These are phyloP conservation scores for Paratilapia polleni DNA, from an alignment of 2,113 vertebrate genomes.

Conservation along the genomic window DNA sequence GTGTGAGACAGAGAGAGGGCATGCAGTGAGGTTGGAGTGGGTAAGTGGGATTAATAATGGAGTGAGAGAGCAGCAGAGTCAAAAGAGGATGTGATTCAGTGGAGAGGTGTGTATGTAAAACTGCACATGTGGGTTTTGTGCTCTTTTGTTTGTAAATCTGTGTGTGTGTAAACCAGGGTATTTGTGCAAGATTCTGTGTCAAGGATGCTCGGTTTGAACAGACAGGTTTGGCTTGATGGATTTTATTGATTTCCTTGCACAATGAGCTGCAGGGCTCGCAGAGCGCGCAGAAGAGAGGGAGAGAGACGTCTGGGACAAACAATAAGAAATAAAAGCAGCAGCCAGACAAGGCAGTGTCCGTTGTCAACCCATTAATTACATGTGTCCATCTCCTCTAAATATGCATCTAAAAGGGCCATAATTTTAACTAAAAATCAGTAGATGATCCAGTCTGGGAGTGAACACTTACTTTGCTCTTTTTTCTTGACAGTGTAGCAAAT, in stretches of 20 bases:
- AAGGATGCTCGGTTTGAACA: conserved; percentile 52
- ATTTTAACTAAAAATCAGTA: conserved; percentile 19
- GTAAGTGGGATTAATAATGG: conserved; percentile 62
- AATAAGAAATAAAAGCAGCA: conserved; percentile 38
- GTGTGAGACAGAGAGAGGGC: neutral
- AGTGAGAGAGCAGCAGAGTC: conserved; percentile 42
- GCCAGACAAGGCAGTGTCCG: conserved; percentile 1
- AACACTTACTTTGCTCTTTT: neutral
- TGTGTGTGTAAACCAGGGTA: neutral
- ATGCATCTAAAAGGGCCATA: neutral
- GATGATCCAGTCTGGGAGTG: neutral
- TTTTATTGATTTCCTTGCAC: conserved; percentile 72
- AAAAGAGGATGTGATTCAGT: conserved; percentile 27
- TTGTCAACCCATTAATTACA: conserved; percentile 29
- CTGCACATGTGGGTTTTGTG: neutral
- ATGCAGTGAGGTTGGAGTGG: conserved; percentile 37
- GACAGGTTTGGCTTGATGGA: conserved; percentile 57
- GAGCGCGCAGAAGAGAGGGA: neutral
- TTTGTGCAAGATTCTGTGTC: conserved; percentile 41
- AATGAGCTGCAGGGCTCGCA: conserved; percentile 48
- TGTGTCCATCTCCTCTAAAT: conserved; percentile 6
- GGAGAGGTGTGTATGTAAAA: conserved; percentile 4
- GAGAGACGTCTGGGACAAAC: conserved; percentile 33
- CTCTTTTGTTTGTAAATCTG: conserved; percentile 10
- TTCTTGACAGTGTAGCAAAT: neutral